Conservation (phyloP, 2,797 vertebrate species). For the Lutjanus argentimaculatus region DNA sequence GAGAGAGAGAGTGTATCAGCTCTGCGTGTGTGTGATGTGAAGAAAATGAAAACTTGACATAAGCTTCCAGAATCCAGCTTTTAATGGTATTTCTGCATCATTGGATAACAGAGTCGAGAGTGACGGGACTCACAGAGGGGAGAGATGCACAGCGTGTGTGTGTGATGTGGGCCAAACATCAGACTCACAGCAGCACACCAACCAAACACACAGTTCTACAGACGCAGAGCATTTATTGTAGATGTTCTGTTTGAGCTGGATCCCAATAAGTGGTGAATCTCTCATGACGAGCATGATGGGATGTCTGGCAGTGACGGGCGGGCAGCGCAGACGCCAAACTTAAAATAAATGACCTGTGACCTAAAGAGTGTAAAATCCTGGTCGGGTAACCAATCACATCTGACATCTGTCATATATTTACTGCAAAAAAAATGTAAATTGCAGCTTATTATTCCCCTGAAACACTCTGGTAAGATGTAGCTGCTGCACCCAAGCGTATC, state of each 20-base stretch:
- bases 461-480: conserved; percentile 5
- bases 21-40: conserved; percentile 16
- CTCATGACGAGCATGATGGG: neutral
- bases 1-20: neutral
- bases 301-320: neutral
- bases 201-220: neutral
- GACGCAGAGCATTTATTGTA: neutral
- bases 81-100: conserved; percentile 72
- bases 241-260: neutral
- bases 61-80: conserved; percentile 55
- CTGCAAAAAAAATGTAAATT: conserved; percentile 49
- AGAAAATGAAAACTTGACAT: conserved; percentile 60
- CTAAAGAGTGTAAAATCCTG: neutral
- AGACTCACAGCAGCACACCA: conserved; percentile 20
- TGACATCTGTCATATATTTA: conserved; percentile 38
- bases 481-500: conserved; percentile 23
- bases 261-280: neutral
- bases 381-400: conserved; percentile 16
- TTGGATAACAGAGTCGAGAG: conserved; percentile 43
- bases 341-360: conserved; percentile 44
- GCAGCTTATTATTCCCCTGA: conserved; percentile 40
- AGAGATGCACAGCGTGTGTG: conserved; percentile 3
- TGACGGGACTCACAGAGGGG: conserved; percentile 45
- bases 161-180: conserved; percentile 14
- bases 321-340: neutral